Percentiles rank a stretch among this genome's conserved stretches.
Evolutionary conservation across 2,113 vertebrate genomes (phyloP).

Genomic region (Asarcornis scutulata): DNA sequence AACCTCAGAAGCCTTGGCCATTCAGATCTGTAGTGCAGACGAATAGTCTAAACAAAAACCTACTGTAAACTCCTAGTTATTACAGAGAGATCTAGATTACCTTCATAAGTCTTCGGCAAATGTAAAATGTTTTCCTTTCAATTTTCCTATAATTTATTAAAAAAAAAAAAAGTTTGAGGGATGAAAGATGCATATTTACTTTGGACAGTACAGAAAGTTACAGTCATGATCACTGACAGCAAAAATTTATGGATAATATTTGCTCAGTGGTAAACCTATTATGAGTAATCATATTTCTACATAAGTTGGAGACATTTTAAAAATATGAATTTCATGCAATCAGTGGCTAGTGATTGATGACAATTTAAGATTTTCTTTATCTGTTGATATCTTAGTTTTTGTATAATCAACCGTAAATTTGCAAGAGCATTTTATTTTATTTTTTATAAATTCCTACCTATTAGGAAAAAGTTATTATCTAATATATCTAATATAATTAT

Average conservation of each 20-base stretch:
- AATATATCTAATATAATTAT: too few relatives aligned
- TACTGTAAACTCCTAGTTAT: not conserved
- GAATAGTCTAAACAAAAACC: not conserved
- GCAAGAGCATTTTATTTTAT: not conserved
- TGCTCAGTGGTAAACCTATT: not conserved
- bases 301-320: not conserved
- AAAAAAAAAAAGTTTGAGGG: not conserved
- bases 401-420: not conserved
- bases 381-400: not conserved
- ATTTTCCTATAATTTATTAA: not conserved
- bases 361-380: not conserved
- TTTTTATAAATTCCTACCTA: not conserved
- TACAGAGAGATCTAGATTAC: not conserved
- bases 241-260: not conserved
- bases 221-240: not conserved
- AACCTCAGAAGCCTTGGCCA: not conserved
- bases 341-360: not conserved
- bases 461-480: not conserved
- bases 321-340: not conserved
- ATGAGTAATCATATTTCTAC: not conserved
- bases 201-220: not conserved
- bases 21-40: not conserved
- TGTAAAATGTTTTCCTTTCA: not conserved
- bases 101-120: not conserved
- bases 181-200: not conserved